Conservation (phyloP, 2,113 vertebrate genomes). For the Paracanthobrama guichenoti region DNA sequence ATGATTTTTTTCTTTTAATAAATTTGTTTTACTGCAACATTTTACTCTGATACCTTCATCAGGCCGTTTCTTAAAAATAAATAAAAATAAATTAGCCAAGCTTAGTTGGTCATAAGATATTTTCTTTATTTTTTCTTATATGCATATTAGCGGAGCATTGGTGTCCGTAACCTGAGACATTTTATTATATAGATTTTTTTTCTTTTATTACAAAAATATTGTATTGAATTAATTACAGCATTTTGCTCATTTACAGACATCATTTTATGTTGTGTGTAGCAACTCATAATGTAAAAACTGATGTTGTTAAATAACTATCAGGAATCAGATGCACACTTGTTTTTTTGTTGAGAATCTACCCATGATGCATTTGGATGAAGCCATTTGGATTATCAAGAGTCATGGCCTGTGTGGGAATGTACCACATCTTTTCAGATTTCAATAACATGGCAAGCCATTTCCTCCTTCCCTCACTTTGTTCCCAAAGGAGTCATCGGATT, state of each 20-base stretch:
- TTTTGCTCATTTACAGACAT: neutral
- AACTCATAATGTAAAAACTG: too few species aligned
- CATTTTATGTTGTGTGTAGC: too few species aligned
- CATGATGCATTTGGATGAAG: neutral
- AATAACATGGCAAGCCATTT: neutral
- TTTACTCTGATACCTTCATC: neutral
- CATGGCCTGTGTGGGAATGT: neutral
- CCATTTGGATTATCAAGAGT: neutral
- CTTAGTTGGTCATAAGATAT: neutral
- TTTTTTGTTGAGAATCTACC: neutral
- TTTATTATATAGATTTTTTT: neutral
- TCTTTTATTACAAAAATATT: neutral
- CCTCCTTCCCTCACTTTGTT: neutral
- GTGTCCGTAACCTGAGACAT: neutral
- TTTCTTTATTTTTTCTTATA: neutral
- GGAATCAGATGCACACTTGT: neutral
- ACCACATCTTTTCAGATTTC: slow-evolving; percentile 26
- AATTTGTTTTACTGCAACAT: neutral
- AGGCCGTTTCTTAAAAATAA: neutral
- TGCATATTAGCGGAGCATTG: neutral
- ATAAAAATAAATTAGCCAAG: neutral
- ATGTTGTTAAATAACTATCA: too few species aligned
- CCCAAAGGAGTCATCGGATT: slow-evolving; percentile 3
- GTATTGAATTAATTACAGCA: neutral
- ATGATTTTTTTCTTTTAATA: neutral